Base-by-base conservation (phyloP, 2,113 vertebrate genomes). In the Pionites leucogaster region DNA sequence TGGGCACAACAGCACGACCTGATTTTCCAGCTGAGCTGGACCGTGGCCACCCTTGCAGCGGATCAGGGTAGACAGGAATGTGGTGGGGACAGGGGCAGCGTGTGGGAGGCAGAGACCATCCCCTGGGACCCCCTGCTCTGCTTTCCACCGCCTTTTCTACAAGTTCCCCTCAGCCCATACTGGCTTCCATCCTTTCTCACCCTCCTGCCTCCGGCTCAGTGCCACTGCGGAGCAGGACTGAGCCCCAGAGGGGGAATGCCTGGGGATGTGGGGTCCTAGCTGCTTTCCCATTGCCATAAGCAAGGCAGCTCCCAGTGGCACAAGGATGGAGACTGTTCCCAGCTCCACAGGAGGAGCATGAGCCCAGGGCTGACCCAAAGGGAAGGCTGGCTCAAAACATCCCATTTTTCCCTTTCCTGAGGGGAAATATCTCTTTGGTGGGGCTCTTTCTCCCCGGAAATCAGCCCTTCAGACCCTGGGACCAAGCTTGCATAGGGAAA, bases 11-110 rank as follows among this genome's bases (percentile, higher is more conserved):
- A 3, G 55, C 29, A 35, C 22, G 85, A 94, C 86, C 55, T 77
- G 80, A 81, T 92, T 94, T 96, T 94, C 92, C 82, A 93, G 91
- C 91, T 46, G 6, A 86, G 90, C 93, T 4, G 2, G 96, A 33
- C 62, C 14, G 16, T 10, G 83, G 49, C 63, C 69, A 50, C 23
- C 90, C 28, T 11, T 9, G 55, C 33, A 42, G 79, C 7, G 3
- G 72, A 53, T 49, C 19, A 42, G 62, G 39, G 50, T 0, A n/a
- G 50, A 50, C 5, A 70, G 94, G 89, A 78, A 95, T 39, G 65
- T 23, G 44, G 57, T 55, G 62, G 47, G 55, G 55, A 86, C 0
- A 1, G 68, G 35, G 52, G 29, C 29, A 68, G 74, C 7, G 2
- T 12, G 22, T 1, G 7, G 69, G 55, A 91, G 47, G 46, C 65